Percentiles rank a stretch among this genome's conserved stretches.
These are phyloP conservation scores for Diacarnus erythraeanus DNA, from an alignment of 37 sponge, comb jelly and placozoan species.

Conservation along the genomic window DNA sequence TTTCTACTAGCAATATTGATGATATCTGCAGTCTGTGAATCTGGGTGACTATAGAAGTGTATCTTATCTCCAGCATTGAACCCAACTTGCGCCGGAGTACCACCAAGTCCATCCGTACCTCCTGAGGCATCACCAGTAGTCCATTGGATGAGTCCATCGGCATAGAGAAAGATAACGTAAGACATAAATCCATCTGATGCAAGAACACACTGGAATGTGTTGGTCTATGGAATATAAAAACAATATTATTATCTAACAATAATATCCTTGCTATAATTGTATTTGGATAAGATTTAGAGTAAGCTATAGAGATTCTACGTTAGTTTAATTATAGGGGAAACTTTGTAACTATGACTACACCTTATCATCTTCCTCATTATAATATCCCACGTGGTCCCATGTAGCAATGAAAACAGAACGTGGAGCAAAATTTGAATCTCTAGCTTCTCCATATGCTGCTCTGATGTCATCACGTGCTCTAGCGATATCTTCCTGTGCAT, in stretches of 20 bases:
- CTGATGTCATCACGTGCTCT: neutral
- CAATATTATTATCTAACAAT: neutral
- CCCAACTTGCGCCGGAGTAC: constrained; percentile 42
- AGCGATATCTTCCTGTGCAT: neutral
- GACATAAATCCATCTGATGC: constrained; percentile 27
- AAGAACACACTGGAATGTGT: constrained; percentile 55
- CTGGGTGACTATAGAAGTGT: constrained; percentile 5
- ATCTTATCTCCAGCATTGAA: constrained; percentile 40
- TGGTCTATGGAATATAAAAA: constrained; percentile 8
- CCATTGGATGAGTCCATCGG: constrained; percentile 57
- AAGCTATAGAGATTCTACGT: neutral
- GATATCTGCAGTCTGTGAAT: constrained; percentile 18
- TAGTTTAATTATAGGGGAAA: neutral
- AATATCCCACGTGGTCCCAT: constrained; percentile 19
- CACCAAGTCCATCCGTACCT: constrained; percentile 29
- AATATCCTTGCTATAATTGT: neutral
- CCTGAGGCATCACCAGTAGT: constrained; percentile 53
- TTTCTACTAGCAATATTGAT: constrained; percentile 1
- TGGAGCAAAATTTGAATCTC: neutral
- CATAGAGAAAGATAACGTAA: constrained; percentile 53
- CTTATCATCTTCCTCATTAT: neutral
- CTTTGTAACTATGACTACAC: too few species aligned
- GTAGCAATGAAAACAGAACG: constrained; percentile 1
- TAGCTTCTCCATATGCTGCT: neutral
- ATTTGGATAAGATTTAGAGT: neutral